Conservation (phyloP, 2,888 invertebrate species). For the Latheticus oryzae region DNA sequence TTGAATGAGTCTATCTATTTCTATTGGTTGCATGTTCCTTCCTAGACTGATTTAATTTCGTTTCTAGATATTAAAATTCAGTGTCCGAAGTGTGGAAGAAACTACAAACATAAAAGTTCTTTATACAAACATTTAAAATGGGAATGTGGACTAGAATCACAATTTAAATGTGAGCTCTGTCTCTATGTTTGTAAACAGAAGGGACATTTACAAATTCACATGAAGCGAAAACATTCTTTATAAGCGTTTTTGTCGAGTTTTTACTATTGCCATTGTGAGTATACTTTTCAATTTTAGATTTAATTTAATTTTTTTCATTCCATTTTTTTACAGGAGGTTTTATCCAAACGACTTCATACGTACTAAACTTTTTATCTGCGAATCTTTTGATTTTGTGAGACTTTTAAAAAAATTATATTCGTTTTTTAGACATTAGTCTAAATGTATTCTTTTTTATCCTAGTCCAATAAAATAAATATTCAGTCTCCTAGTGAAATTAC, state of each 20-base stretch:
- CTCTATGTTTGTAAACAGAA: conserved; percentile 47
- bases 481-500: too few species aligned
- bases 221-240: conserved; percentile 34
- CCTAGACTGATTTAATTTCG: conserved; percentile 5
- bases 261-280: too few species aligned
- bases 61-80: conserved; percentile 17
- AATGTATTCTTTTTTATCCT: too few species aligned
- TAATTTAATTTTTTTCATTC: too few species aligned
- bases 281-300: too few species aligned
- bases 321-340: too few species aligned
- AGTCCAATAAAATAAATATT: too few species aligned
- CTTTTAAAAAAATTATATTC: conserved; percentile 1
- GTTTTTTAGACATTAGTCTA: too few species aligned
- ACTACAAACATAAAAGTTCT: conserved; percentile 48
- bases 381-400: background rate
- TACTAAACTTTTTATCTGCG: background rate
- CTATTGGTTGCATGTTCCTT: background rate
- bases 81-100: conserved; percentile 27
- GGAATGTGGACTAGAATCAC: conserved; percentile 49
- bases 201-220: conserved; percentile 44
- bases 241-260: too few species aligned
- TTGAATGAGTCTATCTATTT: too few species aligned
- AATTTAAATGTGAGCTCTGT: conserved; percentile 47
- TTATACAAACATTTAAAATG: conserved; percentile 48
- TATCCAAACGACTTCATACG: too few species aligned